Evolutionary conservation across 2,113 vertebrate species (phyloP).

Genomic region (Pomatorhinus ruficollis): DNA sequence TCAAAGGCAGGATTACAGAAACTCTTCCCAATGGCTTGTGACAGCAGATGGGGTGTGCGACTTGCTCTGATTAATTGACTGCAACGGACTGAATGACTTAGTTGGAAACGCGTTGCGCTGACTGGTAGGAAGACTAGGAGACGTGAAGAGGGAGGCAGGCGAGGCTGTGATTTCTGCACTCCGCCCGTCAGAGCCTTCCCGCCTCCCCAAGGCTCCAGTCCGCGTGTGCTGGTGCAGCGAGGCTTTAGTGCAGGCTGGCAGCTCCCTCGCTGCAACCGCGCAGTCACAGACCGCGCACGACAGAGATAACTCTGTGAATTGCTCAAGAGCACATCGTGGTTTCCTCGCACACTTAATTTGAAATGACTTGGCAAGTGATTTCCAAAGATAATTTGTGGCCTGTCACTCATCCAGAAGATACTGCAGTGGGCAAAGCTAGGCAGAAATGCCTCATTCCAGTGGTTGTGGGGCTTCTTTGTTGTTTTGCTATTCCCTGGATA

Average conservation of each 20-base stretch:
- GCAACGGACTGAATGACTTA: neutral
- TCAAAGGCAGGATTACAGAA: conserved; percentile 63
- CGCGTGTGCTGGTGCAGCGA: rapidly evolving
- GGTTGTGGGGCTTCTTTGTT: neutral
- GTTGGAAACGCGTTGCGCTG: neutral
- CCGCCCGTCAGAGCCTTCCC: rapidly evolving
- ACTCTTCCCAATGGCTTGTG: conserved; percentile 5
- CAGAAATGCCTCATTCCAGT: neutral
- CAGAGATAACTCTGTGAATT: neutral
- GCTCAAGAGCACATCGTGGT: neutral
- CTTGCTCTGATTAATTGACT: neutral
- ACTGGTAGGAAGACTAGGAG: neutral
- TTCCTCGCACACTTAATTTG: neutral
- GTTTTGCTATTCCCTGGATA: neutral
- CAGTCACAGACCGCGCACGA: neutral
- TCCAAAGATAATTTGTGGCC: neutral
- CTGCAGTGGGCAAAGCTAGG: neutral
- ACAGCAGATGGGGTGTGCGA: neutral
- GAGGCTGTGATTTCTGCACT: neutral
- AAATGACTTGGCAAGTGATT: conserved; percentile 34
- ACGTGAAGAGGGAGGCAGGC: neutral
- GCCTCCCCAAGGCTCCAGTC: neutral
- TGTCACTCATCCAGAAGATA: neutral
- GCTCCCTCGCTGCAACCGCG: neutral
- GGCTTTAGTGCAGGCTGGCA: neutral